A percentile compares a stretch with the other conserved stretches of the same genome.
Evolutionary conservation across 2,113 vertebrate species (phyloP).

Genomic region (Aegotheles bennettii): DNA sequence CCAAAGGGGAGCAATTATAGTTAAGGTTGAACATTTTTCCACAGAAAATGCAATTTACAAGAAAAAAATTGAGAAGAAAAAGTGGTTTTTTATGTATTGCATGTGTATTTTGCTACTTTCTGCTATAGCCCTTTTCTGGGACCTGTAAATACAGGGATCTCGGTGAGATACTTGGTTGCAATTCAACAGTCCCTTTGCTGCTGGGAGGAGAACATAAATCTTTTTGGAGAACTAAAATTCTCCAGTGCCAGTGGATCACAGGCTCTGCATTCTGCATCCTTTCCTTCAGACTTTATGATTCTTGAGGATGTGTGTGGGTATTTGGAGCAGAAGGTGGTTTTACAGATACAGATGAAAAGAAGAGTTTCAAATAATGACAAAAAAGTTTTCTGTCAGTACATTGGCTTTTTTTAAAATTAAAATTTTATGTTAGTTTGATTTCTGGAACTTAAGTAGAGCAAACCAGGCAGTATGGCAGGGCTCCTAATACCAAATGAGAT

Average conservation of each 20-base stretch:
- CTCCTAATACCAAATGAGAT: not conserved
- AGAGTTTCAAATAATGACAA: not conserved
- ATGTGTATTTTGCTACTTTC: not conserved
- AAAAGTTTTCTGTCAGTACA: not conserved
- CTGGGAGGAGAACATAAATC: not conserved
- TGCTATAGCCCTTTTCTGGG: not conserved
- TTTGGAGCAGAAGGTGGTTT: not conserved
- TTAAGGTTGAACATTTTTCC: not conserved
- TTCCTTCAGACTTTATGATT: not conserved
- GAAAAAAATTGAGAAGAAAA: not conserved
- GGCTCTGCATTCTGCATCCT: not conserved
- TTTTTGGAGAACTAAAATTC: not conserved
- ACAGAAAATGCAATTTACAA: not conserved
- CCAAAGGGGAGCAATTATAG: not conserved
- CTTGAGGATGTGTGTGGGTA: not conserved
- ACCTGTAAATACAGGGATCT: not conserved
- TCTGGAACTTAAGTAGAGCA: not conserved
- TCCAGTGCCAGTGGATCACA: not conserved
- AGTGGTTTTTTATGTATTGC: not conserved
- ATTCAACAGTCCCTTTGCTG: not conserved
- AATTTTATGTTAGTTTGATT: conserved; percentile 6
- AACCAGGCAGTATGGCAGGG: not conserved
- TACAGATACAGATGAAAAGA: not conserved
- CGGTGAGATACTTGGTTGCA: not conserved
- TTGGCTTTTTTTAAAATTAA: not conserved